Conservation (phyloP, 1,140 invertebrate genomes). For the Euura saliciscinereae region DNA sequence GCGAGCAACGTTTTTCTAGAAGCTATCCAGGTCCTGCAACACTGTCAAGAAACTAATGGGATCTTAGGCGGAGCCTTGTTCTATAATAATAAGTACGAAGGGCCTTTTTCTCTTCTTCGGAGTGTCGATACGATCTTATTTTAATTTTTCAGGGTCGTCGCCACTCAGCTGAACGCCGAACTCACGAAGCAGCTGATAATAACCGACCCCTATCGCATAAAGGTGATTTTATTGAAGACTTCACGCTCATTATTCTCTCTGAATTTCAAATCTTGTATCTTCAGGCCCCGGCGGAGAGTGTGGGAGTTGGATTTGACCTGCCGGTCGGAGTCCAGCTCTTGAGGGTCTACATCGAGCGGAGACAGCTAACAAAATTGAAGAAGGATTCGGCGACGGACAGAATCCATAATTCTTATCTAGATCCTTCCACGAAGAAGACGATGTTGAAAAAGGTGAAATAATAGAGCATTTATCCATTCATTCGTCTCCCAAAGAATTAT, state of each 20-base stretch:
- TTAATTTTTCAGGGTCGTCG: constrained; percentile 71
- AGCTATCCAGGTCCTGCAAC: constrained; percentile 79
- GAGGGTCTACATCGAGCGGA: constrained; percentile 73
- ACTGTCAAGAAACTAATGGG: constrained; percentile 74
- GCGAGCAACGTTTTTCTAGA: constrained; percentile 81
- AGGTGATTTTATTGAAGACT: constrained; percentile 54
- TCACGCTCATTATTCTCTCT: constrained; percentile 18
- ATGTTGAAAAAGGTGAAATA: constrained; percentile 40
- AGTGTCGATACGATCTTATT: constrained; percentile 17
- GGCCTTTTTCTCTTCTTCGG: not conserved
- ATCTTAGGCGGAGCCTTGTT: constrained; percentile 79
- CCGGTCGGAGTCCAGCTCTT: constrained; percentile 79
- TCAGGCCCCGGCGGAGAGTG: constrained; percentile 71
- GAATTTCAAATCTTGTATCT: constrained; percentile 13
- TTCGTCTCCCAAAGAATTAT: constrained; percentile 2
- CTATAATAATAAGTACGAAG: constrained; percentile 80
- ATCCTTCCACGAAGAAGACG: constrained; percentile 35
- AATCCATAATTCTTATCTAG: constrained; percentile 41
- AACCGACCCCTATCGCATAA: constrained; percentile 81
- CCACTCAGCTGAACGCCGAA: constrained; percentile 74
- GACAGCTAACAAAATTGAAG: constrained; percentile 64
- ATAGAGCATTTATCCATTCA: not conserved
- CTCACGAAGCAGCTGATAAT: constrained; percentile 79
- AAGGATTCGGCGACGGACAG: constrained; percentile 47
- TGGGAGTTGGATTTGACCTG: constrained; percentile 70